Evolutionary conservation across 2,113 vertebrate species (phyloP).

Genomic region (Hyperopisus bebe): DNA sequence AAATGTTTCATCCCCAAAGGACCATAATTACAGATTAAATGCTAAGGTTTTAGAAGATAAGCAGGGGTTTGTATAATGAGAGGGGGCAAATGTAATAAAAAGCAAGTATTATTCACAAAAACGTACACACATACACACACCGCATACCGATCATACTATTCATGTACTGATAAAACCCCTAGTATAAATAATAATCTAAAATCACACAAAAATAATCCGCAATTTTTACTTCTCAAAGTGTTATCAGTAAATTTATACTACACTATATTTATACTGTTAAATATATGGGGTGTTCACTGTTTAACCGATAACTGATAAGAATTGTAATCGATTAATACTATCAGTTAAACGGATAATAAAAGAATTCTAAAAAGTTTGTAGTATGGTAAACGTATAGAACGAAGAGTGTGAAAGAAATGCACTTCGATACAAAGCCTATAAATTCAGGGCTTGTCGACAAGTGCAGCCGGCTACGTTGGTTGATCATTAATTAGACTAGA

Average conservation of each 20-base stretch:
- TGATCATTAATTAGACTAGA: background rate
- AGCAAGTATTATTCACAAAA: background rate
- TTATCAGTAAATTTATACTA: background rate
- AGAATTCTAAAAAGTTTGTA: background rate
- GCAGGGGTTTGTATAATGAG: background rate
- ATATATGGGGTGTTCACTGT: background rate
- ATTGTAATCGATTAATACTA: background rate
- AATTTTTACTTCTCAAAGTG: background rate
- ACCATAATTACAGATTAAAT: background rate
- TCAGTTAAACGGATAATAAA: background rate
- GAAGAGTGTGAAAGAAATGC: background rate
- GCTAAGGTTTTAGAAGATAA: too few relatives aligned
- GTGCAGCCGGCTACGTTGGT: background rate
- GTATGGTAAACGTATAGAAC: background rate
- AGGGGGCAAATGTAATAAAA: too few relatives aligned
- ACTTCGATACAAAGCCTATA: background rate
- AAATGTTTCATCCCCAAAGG: background rate
- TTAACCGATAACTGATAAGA: background rate
- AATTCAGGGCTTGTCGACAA: background rate
- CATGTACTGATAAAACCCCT: background rate
- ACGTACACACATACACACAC: too few relatives aligned
- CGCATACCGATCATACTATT: too few relatives aligned
- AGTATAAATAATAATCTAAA: background rate
- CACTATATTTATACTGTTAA: too few relatives aligned
- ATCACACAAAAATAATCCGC: background rate